A percentile compares a stretch with the other conserved stretches of the same genome.
Conservation (phyloP, 2,797 vertebrate genomes). For the Dallia pectoralis region DNA sequence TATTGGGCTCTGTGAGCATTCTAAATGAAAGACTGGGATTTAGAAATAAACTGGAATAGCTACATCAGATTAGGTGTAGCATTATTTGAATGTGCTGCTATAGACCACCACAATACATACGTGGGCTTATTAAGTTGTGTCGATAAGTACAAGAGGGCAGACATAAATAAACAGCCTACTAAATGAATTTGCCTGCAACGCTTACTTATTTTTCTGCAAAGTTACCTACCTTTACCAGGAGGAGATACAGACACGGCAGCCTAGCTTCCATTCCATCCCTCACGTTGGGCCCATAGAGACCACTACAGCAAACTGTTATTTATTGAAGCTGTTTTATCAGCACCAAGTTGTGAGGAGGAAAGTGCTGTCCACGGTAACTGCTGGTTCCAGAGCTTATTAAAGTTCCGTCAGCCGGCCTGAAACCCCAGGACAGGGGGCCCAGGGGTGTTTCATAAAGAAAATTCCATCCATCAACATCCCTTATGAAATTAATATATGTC, state of each 20-base stretch:
- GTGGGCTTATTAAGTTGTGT: no score
- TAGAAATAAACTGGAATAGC: not conserved
- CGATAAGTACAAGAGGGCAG: not conserved
- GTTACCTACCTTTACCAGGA: not conserved
- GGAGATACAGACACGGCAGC: constrained; percentile 5
- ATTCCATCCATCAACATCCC: constrained; percentile 81
- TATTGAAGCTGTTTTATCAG: constrained; percentile 78
- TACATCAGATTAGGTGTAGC: not conserved
- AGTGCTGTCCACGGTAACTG: constrained; percentile 58
- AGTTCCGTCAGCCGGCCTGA: constrained; percentile 65
- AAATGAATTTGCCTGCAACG: not conserved
- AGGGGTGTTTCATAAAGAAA: constrained; percentile 71
- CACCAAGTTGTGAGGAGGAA: constrained; percentile 61
- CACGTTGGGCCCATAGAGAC: constrained; percentile 51
- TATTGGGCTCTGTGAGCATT: no score
- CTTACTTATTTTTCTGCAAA: not conserved
- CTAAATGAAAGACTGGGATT: not conserved
- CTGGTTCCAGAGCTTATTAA: constrained; percentile 78
- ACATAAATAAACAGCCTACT: not conserved
- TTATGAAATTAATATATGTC: constrained; percentile 84
- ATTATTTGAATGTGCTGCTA: not conserved
- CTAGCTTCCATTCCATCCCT: constrained; percentile 36
- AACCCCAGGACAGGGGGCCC: constrained; percentile 13
- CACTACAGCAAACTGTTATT: constrained; percentile 67
- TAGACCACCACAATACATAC: not conserved